phyloP scores from a whole-genome alignment of 2,797 vertebrate genomes.

The Sebastiscus albofasciatus region DNA sequence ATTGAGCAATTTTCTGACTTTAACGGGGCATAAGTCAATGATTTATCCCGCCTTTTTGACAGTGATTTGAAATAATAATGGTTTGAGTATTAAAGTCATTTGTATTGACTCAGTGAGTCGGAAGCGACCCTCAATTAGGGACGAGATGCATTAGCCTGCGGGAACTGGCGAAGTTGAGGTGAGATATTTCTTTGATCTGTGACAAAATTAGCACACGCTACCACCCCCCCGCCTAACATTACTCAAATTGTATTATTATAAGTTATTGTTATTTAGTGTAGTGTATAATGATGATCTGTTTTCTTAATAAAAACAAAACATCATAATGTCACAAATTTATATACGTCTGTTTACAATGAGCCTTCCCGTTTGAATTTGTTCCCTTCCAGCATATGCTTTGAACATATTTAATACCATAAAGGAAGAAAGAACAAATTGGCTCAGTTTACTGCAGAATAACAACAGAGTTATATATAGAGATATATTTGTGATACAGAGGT shows the following conservation, averaged over 20 bases:
- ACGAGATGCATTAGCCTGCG: conserved; percentile 64
- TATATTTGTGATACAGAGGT: conserved; percentile 34
- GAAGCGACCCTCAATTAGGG: conserved; percentile 72
- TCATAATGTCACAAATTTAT: conserved; percentile 64
- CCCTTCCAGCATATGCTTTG: conserved; percentile 26
- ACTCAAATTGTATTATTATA: conserved; percentile 73
- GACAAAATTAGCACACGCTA: conserved; percentile 62
- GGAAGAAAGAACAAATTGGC: conserved; percentile 29
- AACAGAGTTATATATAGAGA: conserved; percentile 33
- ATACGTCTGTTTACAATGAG: conserved; percentile 58
- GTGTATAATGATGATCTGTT: conserved; percentile 63
- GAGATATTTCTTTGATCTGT: conserved; percentile 68
- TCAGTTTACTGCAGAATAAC: conserved; percentile 44
- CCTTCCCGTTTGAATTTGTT: conserved; percentile 34
- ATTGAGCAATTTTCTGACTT: conserved; percentile 79
- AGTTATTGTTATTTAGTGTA: conserved; percentile 66
- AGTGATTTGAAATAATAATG: conserved; percentile 78
- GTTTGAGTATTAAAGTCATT: conserved; percentile 80
- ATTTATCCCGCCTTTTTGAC: conserved; percentile 76
- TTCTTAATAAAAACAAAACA: conserved; percentile 75
- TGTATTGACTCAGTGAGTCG: conserved; percentile 78
- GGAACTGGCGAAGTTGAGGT: conserved; percentile 58
- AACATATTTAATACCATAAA: conserved; percentile 12
- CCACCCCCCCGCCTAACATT: conserved; percentile 48
- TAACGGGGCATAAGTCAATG: conserved; percentile 74